Percentiles rank a stretch among this genome's conserved stretches.
phyloP scores from a whole-genome alignment of 2,797 vertebrate genomes.

The Rhabdomys pumilio region DNA sequence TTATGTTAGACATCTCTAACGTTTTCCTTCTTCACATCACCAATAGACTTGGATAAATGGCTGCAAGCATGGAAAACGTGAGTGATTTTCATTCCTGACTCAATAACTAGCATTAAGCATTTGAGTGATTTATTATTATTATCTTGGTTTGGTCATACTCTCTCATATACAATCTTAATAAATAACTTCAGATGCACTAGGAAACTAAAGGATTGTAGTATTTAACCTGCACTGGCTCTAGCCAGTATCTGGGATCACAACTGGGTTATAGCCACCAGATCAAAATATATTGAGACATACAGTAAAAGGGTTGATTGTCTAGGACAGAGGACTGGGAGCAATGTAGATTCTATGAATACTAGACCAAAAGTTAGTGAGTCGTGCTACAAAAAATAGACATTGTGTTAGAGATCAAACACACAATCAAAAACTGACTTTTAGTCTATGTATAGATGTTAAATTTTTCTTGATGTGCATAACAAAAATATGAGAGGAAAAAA shows the following conservation, averaged over 20 bases:
- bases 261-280: background rate
- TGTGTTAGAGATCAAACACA: background rate
- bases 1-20: background rate
- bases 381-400: background rate
- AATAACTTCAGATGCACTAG: background rate
- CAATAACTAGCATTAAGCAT: background rate
- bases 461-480: background rate
- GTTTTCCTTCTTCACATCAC: background rate
- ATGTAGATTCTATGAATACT: background rate
- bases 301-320: background rate
- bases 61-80: background rate
- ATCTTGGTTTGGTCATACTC: background rate
- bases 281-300: background rate
- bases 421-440: background rate
- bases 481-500: background rate
- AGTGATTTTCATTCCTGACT: background rate
- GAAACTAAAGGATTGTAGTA: background rate
- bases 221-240: background rate
- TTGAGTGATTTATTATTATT: background rate
- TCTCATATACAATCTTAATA: conserved; percentile 16
- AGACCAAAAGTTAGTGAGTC: background rate
- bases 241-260: background rate
- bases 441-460: background rate
- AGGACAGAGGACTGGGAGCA: background rate
- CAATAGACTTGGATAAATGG: background rate